Conservation (phyloP, 1,140 invertebrate genomes). For the Spodoptera frugiperda region DNA sequence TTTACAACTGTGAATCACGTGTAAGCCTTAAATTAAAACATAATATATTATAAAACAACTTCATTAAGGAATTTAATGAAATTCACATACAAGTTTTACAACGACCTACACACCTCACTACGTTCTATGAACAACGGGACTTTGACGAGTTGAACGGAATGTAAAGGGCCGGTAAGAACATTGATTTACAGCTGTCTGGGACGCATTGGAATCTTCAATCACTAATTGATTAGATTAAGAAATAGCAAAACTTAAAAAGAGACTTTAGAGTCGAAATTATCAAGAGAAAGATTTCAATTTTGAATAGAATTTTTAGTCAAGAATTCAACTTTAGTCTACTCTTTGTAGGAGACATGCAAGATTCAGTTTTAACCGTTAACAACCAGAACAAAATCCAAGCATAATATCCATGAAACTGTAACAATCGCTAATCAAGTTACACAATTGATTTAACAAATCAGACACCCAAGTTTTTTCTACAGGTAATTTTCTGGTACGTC, state of each 20-base stretch:
- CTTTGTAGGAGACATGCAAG: too few species aligned
- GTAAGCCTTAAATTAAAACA: background rate
- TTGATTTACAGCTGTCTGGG: constrained; percentile 30
- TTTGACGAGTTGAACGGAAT: constrained; percentile 22
- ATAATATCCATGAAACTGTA: background rate
- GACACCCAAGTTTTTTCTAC: background rate
- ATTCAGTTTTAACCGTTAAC: too few species aligned
- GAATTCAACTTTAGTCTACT: too few species aligned
- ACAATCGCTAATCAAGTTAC: constrained; percentile 9
- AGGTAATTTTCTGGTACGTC: constrained; percentile 33
- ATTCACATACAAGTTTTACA: constrained; percentile 30
- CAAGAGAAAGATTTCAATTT: background rate
- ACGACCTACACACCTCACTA: background rate
- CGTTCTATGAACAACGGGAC: constrained; percentile 33
- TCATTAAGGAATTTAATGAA: background rate
- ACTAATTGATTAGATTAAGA: constrained; percentile 17
- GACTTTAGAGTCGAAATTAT: too few species aligned
- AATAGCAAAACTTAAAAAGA: background rate
- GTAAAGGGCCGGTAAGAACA: constrained; percentile 23
- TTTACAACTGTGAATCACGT: background rate
- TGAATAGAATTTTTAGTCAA: too few species aligned
- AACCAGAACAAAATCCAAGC: background rate
- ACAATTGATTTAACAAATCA: constrained; percentile 22
- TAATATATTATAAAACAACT: background rate
- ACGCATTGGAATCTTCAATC: constrained; percentile 7